Evolutionary conservation across 2,888 invertebrate genomes (phyloP).

Genomic region (Polydrusus cervinus): DNA sequence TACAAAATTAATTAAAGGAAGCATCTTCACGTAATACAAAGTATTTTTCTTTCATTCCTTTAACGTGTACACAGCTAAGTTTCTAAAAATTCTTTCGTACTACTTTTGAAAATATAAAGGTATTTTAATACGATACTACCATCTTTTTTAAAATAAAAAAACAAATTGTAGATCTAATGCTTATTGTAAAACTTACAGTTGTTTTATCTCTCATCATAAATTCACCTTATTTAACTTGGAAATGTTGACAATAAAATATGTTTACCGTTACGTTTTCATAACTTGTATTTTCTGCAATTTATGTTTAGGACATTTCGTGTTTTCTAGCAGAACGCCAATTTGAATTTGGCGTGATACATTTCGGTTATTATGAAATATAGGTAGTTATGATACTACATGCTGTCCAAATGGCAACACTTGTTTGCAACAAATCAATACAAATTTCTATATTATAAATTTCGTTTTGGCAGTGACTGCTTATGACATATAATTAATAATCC

Average conservation of each 20-base stretch:
- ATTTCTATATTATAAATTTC: conserved; percentile 16
- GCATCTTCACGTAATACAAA: no score
- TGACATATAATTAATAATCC: background rate
- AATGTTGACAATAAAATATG: conserved; percentile 21
- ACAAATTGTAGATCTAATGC: no score
- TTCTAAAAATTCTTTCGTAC: no score
- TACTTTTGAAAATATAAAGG: no score
- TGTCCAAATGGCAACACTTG: conserved; percentile 37
- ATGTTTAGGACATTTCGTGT: conserved; percentile 39
- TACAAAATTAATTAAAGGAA: no score
- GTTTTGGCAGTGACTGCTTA: background rate
- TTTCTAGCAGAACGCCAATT: conserved; percentile 31
- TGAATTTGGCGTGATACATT: conserved; percentile 35
- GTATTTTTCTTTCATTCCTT: no score
- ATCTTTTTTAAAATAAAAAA: no score
- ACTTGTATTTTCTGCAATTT: conserved; percentile 34
- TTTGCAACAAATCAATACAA: conserved; percentile 33
- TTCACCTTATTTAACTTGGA: conserved; percentile 20
- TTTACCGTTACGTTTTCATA: conserved; percentile 36
- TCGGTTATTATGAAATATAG: conserved; percentile 30
- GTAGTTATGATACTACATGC: conserved; percentile 4
- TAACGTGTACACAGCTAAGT: no score
- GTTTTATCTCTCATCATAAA: conserved; percentile 14
- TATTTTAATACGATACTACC: no score
- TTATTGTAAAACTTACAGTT: background rate